These are phyloP conservation scores for Eospalax fontanierii DNA, from an alignment of 2,797 vertebrate genomes.

Conservation along the genomic window DNA sequence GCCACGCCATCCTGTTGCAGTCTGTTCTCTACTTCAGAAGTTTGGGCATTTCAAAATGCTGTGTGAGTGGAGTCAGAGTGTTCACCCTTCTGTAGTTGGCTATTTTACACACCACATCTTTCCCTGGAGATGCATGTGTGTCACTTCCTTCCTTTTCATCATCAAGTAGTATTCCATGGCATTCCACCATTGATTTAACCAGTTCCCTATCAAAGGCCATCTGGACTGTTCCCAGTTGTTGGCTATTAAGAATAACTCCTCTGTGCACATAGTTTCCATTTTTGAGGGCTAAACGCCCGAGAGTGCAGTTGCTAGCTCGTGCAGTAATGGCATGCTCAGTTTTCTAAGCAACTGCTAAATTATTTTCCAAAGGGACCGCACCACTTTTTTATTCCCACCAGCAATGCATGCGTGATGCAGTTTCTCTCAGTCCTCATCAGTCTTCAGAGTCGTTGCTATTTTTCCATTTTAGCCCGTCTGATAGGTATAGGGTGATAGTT, in stretches of 20 bases:
- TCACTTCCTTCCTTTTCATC: slow-evolving; percentile 40
- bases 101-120: background rate
- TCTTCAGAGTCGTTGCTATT: background rate
- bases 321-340: slow-evolving; percentile 49
- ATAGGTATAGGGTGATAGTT: background rate
- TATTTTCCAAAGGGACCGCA: slow-evolving; percentile 20
- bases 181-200: slow-evolving; percentile 18
- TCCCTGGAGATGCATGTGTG: background rate
- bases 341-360: slow-evolving; percentile 55
- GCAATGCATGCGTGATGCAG: background rate
- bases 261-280: slow-evolving; percentile 60
- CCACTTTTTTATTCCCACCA: background rate
- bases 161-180: background rate
- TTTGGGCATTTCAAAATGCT: slow-evolving; percentile 18
- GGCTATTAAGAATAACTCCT: background rate
- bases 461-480: background rate
- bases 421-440: slow-evolving; percentile 12
- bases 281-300: slow-evolving; percentile 50
- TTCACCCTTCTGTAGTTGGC: background rate
- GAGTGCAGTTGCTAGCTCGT: background rate
- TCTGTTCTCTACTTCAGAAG: slow-evolving; percentile 32
- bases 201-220: slow-evolving; percentile 27
- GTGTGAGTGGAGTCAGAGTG: background rate
- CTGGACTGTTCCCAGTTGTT: background rate
- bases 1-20: background rate